Percentiles rank a stretch among this genome's conserved stretches.
Evolutionary conservation across 2,797 vertebrate species (phyloP).

Genomic region (Sebastes iracundus): DNA sequence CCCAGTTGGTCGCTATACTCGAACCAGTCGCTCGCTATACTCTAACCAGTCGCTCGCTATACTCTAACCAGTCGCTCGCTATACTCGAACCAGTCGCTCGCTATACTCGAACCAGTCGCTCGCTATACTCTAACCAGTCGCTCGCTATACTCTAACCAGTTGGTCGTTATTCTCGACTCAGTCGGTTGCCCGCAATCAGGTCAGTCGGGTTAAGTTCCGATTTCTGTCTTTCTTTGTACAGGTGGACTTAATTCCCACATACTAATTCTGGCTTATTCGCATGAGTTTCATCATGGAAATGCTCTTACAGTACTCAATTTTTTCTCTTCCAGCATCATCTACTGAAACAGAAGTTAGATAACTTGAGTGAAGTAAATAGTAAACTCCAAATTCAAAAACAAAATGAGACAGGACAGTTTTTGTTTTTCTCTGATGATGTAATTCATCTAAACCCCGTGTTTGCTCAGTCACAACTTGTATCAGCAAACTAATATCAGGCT

Average conservation of each 20-base stretch:
- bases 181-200: too few species aligned
- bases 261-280: not conserved
- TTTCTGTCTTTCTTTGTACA: not conserved
- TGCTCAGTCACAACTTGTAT: not conserved
- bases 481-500: not conserved
- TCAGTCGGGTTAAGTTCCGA: too few species aligned
- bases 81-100: too few species aligned
- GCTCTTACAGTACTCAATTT: not conserved
- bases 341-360: not conserved
- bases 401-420: not conserved
- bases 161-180: not conserved
- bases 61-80: too few species aligned
- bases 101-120: accelerated
- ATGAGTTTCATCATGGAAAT: not conserved
- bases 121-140: too few species aligned
- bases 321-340: not conserved
- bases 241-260: not conserved
- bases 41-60: too few species aligned
- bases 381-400: not conserved
- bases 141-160: too few species aligned
- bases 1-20: too few species aligned
- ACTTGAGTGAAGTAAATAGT: not conserved
- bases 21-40: too few species aligned
- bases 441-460: not conserved
- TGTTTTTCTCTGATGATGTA: not conserved